Base-by-base conservation (phyloP, 2,888 invertebrate genomes). In the Tipula helvola region DNA sequence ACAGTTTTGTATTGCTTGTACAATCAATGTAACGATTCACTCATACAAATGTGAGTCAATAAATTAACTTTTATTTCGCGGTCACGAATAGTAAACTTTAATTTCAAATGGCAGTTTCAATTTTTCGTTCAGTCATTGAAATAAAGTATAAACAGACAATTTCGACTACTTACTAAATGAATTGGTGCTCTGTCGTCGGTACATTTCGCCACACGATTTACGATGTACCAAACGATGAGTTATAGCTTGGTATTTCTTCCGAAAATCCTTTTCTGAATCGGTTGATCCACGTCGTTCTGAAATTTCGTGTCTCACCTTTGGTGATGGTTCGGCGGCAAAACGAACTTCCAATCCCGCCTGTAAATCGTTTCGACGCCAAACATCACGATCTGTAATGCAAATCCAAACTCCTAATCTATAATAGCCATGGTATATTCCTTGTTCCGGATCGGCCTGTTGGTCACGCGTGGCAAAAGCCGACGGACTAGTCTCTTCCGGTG, bases 161-260 rank as follows among this genome's bases (percentile, higher is more conserved):
- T n/a, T 52, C 0, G 3, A 36, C 12, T 39, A 92, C 95, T 95
- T 92, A 97, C 97, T 96, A 90, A 97, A 97, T 87, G 95, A 94
- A 89, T 96, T 96, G 87, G 95, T 95, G 86, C 96, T 95, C 90
- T 97, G 95, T 88, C 97, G 93, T 89, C 95, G 94, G 90, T 97
- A 97, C 94, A 97, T 96, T 91, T 98, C 97, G 86, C 97, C 94
- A 90, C 97, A 97, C 86, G 97, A 97, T 90, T 97, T 96, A 87
- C 97, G 93, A 91, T 98, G 97, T 0, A 97, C 96, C 92, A 98
- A 95, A 87, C 97, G 94, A 91, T 97, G 97, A 3, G 97, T 96
- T 87, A 97, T 94, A 28, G 96, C 96, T 89, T 97, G 96, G 90
- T 97, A 97, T 89, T 95, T 94, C 90, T 96, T 95, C 89, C 95